These are phyloP conservation scores for Syngnathus floridae DNA, from an alignment of 2,113 vertebrate genomes.

Conservation along the genomic window DNA sequence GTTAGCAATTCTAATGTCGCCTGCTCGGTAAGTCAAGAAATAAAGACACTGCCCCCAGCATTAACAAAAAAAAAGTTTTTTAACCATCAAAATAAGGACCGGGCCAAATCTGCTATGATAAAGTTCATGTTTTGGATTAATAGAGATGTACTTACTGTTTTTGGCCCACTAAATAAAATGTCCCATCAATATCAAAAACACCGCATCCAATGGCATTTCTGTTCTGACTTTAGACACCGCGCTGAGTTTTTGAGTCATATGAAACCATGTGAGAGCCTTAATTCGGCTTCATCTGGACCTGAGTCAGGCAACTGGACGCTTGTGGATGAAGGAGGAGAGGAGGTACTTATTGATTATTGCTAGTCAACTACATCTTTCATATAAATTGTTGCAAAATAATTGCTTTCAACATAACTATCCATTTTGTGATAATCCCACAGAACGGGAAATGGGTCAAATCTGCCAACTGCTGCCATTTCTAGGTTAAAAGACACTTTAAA, in stretches of 20 bases:
- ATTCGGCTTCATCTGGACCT: constrained; percentile 67
- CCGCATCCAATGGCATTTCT: constrained; percentile 1
- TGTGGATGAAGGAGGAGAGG: constrained; percentile 95
- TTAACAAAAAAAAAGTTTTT: background rate
- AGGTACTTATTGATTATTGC: constrained; percentile 67
- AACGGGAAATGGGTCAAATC: too few species aligned
- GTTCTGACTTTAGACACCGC: constrained; percentile 74
- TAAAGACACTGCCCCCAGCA: background rate
- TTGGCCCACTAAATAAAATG: background rate
- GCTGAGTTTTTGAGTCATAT: constrained; percentile 87
- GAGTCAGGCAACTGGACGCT: constrained; percentile 90
- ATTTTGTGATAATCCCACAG: too few species aligned
- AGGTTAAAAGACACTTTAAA: too few species aligned
- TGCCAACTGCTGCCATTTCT: too few species aligned
- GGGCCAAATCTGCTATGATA: background rate
- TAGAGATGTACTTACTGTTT: background rate
- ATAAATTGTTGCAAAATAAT: background rate
- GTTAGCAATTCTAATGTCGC: constrained; percentile 90
- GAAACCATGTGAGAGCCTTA: constrained; percentile 81
- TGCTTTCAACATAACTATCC: too few species aligned
- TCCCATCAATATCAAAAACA: background rate
- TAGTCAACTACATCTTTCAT: background rate
- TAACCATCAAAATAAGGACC: background rate
- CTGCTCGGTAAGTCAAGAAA: constrained; percentile 66
- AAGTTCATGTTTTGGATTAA: background rate